These are phyloP conservation scores for Nymphalis c-album DNA, from an alignment of 2,888 invertebrate species.

Conservation along the genomic window DNA sequence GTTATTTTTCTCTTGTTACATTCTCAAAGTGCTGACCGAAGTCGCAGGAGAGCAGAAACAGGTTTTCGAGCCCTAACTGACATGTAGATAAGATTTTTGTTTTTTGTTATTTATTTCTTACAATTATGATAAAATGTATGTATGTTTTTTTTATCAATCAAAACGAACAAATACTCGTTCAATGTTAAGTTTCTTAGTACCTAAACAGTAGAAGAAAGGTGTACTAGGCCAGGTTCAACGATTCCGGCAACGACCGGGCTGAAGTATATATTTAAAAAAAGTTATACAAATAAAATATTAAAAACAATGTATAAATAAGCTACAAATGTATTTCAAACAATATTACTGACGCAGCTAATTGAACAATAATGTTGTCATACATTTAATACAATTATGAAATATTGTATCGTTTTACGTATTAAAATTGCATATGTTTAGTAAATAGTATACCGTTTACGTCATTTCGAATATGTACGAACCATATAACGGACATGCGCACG, in stretches of 20 bases:
- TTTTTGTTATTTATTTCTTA: constrained; percentile 3
- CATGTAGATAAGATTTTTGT: constrained; percentile 20
- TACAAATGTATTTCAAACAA: neutral
- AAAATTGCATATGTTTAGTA: neutral
- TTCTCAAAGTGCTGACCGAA: constrained; percentile 72
- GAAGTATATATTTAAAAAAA: too few species aligned
- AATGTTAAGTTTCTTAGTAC: too few species aligned
- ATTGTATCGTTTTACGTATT: constrained; percentile 11
- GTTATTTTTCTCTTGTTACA: constrained; percentile 73
- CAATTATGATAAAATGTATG: neutral
- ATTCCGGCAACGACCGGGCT: too few species aligned
- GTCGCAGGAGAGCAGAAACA: constrained; percentile 58
- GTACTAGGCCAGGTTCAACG: too few species aligned
- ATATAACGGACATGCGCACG: constrained; percentile 50
- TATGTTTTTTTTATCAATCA: neutral
- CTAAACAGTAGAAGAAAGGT: too few species aligned
- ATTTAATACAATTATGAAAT: constrained; percentile 12
- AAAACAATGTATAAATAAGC: neutral
- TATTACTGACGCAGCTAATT: neutral
- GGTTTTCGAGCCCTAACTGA: constrained; percentile 50
- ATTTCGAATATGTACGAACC: constrained; percentile 36
- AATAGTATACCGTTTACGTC: constrained; percentile 1
- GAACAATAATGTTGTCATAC: neutral
- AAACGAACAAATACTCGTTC: too few species aligned
- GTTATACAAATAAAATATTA: neutral